Evolutionary conservation across 2,113 vertebrate genomes (phyloP), one percentile per base, ranked within the genome.

Genomic region (Silurus asotus): DNA sequence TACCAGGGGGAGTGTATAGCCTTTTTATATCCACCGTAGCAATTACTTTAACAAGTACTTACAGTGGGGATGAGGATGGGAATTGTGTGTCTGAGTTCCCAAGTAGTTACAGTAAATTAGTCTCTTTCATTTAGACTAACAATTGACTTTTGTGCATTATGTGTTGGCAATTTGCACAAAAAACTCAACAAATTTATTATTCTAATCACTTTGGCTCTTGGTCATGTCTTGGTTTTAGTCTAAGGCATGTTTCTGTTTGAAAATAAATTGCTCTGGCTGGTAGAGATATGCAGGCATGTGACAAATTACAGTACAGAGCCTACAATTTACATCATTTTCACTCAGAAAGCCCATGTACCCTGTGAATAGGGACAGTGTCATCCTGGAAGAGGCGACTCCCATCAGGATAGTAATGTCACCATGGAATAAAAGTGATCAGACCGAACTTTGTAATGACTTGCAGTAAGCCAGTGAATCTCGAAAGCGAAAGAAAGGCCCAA

Each of bases 71-170:
- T 62, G 58, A 7, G 37, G 49, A 58, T 51, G 56, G 51, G 20
- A 84, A 25, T 20, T 75, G 20, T 69, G 37, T 25, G 15, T 13
- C 19, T 25, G 62, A 19, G 62, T 69, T 55, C 15, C 15, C 6
- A 25, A 56, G 53, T 85, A 58, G 74, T 62, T 81, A 51, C 53
- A 61, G 76, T 51, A 80, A 70, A 81, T 86, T 86, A 51, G 28
- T 81, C 14, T 70, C 8, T 70, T 86, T 65, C 49, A 14, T 80
- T 58, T 59, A 11, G 17, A 8, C 76, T n/a, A 72, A 19, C 62
- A 81, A 59, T 65, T 61, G 64, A 28, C 51, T 69, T 78, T 78
- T 65, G 13, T 77, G 23, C 83, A 45, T 11, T 58, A 48, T 62
- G 20, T 19, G 11, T 51, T 84, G 45, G 23, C 5, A 19, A 23